A percentile compares a stretch with the other conserved stretches of the same genome.
Conservation (phyloP, 2,888 invertebrate genomes). For the Heterodera filipjevi region DNA sequence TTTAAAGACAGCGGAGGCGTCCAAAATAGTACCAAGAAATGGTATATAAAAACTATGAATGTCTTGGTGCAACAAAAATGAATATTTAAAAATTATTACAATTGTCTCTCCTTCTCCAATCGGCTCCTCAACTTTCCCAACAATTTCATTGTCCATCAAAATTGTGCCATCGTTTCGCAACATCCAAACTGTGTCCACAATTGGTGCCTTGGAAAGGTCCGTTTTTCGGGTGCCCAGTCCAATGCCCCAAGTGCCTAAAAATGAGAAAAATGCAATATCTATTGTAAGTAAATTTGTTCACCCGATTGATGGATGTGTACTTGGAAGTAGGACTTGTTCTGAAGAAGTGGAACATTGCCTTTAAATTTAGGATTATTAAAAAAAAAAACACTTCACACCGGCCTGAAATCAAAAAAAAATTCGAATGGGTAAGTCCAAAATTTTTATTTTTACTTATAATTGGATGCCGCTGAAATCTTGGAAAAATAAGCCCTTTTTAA, state of each 20-base stretch:
- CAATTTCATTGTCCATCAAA: constrained; percentile 80
- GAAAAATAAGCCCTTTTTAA: too few species aligned
- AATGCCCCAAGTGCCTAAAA: constrained; percentile 81
- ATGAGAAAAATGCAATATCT: neutral
- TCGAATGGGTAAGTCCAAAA: neutral
- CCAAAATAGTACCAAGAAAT: too few species aligned
- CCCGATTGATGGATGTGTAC: constrained; percentile 95
- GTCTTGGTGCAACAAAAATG: neutral
- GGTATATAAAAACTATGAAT: too few species aligned
- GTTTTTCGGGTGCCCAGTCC: constrained; percentile 87
- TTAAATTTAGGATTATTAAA: too few species aligned
- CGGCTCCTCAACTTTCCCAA: constrained; percentile 74
- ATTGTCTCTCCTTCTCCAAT: constrained; percentile 91
- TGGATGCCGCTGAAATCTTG: too few species aligned
- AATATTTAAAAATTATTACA: constrained; percentile 66
- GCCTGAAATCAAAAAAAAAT: neutral
- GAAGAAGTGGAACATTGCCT: constrained; percentile 84
- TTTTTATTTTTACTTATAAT: too few species aligned
- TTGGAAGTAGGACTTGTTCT: constrained; percentile 97
- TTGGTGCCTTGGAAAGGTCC: constrained; percentile 83
- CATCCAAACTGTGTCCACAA: constrained; percentile 88
- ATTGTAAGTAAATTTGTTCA: constrained; percentile 35
- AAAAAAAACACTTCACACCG: too few species aligned
- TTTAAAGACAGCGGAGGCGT: too few species aligned
- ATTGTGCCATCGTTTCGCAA: constrained; percentile 86